Evolutionary conservation across 1,140 invertebrate species (phyloP).

Genomic region (Drosophila paulistorum): DNA sequence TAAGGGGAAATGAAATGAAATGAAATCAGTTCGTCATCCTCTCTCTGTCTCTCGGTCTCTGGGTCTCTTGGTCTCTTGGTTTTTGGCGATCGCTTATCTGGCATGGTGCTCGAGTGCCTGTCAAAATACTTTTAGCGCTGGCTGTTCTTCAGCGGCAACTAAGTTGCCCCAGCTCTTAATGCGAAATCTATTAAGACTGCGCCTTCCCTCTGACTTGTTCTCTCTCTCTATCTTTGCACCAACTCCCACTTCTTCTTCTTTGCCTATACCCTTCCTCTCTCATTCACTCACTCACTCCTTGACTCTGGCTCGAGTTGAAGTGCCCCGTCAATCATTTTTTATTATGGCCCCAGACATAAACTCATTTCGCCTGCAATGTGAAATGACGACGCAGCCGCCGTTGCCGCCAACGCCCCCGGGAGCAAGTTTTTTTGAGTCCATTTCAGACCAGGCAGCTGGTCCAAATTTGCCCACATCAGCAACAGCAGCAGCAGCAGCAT

Average conservation of each 20-base stretch:
- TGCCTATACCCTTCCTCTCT: not conserved
- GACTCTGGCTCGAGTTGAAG: slow-evolving; percentile 54
- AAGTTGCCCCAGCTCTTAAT: slow-evolving; percentile 52
- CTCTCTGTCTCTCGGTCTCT: not conserved
- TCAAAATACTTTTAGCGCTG: slow-evolving; percentile 78
- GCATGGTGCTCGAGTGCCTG: slow-evolving; percentile 45
- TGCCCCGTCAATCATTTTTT: slow-evolving; percentile 80
- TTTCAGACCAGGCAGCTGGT: slow-evolving; percentile 45
- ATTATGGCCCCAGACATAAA: slow-evolving; percentile 78
- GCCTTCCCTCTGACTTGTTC: slow-evolving; percentile 13
- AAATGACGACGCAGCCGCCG: slow-evolving; percentile 27
- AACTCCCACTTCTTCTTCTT: not conserved
- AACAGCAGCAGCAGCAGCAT: slow-evolving; percentile 40
- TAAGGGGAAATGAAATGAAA: slow-evolving; percentile 26
- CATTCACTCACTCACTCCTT: not conserved
- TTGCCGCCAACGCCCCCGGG: slow-evolving; percentile 66
- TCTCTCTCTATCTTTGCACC: not conserved
- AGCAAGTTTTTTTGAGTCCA: slow-evolving; percentile 39
- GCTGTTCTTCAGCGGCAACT: slow-evolving; percentile 38
- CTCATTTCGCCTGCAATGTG: slow-evolving; percentile 76
- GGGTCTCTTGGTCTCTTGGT: slow-evolving; percentile 8
- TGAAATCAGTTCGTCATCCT: slow-evolving; percentile 78
- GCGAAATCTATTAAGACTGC: slow-evolving; percentile 63
- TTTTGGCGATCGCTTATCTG: slow-evolving; percentile 72
- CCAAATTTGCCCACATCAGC: slow-evolving; percentile 72